Percentiles rank a stretch among this genome's conserved stretches.
Evolutionary conservation across 2,797 vertebrate species (phyloP).

Genomic region (Cuculus canorus): DNA sequence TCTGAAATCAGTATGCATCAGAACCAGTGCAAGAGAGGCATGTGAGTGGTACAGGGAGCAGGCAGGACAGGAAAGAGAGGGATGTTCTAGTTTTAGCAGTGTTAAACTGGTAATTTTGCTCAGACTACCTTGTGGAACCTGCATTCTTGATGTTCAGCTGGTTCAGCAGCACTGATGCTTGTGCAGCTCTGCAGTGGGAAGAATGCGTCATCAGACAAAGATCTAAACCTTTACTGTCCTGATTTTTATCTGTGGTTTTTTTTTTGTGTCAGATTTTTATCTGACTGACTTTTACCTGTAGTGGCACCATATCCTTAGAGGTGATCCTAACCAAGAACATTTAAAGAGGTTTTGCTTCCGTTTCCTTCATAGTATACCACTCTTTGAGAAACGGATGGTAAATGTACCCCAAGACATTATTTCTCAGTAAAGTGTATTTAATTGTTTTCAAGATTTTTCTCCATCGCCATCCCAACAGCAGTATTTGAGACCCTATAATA

Average conservation of each 20-base stretch:
- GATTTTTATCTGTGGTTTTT: neutral
- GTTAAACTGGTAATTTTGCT: too few species aligned
- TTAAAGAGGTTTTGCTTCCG: neutral
- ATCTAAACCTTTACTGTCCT: neutral
- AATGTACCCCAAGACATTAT: neutral
- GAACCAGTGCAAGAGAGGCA: too few species aligned
- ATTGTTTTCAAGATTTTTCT: neutral
- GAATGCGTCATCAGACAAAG: too few species aligned
- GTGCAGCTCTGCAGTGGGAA: too few species aligned
- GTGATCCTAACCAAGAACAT: neutral
- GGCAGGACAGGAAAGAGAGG: too few species aligned
- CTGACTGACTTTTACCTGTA: neutral
- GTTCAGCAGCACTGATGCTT: too few species aligned
- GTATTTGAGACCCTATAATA: neutral
- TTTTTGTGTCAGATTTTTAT: neutral
- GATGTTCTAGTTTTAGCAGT: too few species aligned
- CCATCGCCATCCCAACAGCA: neutral
- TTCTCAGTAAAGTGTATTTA: neutral
- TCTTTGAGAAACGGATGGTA: neutral
- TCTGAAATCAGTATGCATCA: too few species aligned
- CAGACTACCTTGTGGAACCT: too few species aligned
- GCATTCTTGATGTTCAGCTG: too few species aligned
- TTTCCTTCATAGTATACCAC: neutral
- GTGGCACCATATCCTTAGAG: neutral
- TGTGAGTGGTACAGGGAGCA: too few species aligned